Percentiles rank a stretch among this genome's conserved stretches.
Conservation (phyloP, 2,797 vertebrate species). For the Lagorchestes hirsutus region DNA sequence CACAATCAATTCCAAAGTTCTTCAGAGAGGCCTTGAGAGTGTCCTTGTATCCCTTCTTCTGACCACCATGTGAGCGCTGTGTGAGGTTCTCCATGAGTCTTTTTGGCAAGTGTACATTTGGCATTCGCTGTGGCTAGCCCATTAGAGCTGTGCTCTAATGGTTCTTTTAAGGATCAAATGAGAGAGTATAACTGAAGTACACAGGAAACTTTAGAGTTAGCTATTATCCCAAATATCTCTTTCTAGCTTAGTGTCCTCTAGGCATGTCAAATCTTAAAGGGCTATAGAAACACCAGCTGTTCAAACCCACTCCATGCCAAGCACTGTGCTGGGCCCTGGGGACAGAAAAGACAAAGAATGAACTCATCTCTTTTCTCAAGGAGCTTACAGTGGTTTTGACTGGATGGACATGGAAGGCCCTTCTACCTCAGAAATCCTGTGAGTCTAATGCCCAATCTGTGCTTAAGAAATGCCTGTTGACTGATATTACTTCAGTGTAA, state of each 20-base stretch:
- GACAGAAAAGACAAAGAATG: background rate
- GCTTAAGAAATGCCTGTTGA: background rate
- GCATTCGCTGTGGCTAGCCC: no score
- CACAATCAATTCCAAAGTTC: no score
- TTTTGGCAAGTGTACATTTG: no score
- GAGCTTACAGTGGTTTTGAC: background rate
- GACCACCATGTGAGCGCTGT: no score
- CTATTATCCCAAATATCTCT: background rate
- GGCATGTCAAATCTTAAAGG: background rate
- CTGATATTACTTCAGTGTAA: no score
- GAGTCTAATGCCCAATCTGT: background rate
- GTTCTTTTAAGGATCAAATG: background rate
- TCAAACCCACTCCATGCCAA: background rate
- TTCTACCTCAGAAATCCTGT: background rate
- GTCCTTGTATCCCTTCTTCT: no score
- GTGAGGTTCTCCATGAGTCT: no score
- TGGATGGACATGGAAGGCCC: background rate
- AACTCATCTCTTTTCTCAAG: background rate
- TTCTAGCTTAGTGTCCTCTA: background rate
- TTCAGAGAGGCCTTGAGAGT: no score
- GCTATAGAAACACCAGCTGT: background rate
- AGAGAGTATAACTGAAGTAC: background rate
- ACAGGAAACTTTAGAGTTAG: background rate
- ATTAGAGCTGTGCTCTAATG: no score
- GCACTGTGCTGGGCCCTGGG: background rate